Evolutionary conservation across 2,888 invertebrate species (phyloP).

Genomic region (Tipula confusa): DNA sequence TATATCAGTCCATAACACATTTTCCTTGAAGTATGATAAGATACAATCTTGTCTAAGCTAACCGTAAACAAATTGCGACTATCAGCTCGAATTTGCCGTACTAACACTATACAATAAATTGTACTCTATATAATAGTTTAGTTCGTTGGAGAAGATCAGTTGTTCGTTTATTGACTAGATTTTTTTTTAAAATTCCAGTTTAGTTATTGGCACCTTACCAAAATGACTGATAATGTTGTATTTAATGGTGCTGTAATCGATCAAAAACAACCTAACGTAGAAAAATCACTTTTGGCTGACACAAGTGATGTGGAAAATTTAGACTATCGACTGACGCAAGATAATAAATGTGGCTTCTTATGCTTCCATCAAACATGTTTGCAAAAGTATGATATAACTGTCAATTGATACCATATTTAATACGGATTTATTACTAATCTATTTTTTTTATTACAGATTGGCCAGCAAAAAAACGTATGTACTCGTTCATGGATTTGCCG

Average conservation of each 20-base stretch:
- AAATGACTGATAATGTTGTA: not conserved
- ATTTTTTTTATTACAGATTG: no score
- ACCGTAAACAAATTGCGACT: no score
- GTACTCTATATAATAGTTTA: no score
- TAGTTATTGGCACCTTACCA: not conserved
- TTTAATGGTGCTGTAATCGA: not conserved
- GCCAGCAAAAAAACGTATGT: constrained; percentile 60
- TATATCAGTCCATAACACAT: no score
- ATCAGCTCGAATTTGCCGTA: no score
- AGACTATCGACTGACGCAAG: not conserved
- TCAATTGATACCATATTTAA: not conserved
- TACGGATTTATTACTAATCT: not conserved
- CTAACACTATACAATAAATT: no score
- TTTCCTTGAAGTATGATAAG: no score
- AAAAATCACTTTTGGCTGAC: not conserved
- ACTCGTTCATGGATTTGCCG: constrained; percentile 56
- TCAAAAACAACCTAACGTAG: not conserved
- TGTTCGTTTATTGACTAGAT: no score
- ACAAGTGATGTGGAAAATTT: not conserved
- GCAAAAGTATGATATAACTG: not conserved
- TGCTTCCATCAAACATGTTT: not conserved
- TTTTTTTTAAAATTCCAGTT: no score
- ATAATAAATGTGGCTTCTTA: not conserved
- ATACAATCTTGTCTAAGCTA: no score
- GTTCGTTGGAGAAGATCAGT: no score